These are phyloP conservation scores for Ceyx cyanopectus DNA, from an alignment of 2,113 vertebrate genomes.

Conservation along the genomic window DNA sequence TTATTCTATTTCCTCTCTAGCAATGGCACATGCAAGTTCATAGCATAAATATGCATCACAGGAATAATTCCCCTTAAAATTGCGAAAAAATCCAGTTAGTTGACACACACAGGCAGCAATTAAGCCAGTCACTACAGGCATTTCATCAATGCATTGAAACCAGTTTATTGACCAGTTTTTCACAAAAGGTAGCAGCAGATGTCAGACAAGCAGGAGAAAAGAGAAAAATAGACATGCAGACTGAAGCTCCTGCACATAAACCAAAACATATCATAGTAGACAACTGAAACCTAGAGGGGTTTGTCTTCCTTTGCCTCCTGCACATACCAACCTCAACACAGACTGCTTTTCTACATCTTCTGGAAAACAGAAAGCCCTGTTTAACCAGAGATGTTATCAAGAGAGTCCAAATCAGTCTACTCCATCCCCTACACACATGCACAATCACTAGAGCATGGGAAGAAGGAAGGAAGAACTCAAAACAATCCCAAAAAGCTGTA, in stretches of 20 bases:
- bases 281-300: not conserved
- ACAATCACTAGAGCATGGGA: not conserved
- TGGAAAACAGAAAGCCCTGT: not conserved
- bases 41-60: not conserved
- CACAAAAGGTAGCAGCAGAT: not conserved
- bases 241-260: not conserved
- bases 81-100: not conserved
- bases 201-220: not conserved
- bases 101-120: not conserved
- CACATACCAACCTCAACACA: not conserved
- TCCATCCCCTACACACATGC: not conserved
- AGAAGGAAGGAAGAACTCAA: not conserved
- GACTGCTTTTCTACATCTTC: not conserved
- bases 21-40: not conserved
- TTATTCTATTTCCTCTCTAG: not conserved
- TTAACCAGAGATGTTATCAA: not conserved
- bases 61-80: not conserved
- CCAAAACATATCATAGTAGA: not conserved
- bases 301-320: not conserved
- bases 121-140: not conserved
- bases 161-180: not conserved
- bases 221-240: not conserved
- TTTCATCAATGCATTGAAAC: not conserved
- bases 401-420: not conserved
- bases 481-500: fast-evolving